Percentiles rank a stretch among this genome's conserved stretches.
Evolutionary conservation across 2,797 vertebrate species (phyloP).

Genomic region (Sebastes wilsoni): DNA sequence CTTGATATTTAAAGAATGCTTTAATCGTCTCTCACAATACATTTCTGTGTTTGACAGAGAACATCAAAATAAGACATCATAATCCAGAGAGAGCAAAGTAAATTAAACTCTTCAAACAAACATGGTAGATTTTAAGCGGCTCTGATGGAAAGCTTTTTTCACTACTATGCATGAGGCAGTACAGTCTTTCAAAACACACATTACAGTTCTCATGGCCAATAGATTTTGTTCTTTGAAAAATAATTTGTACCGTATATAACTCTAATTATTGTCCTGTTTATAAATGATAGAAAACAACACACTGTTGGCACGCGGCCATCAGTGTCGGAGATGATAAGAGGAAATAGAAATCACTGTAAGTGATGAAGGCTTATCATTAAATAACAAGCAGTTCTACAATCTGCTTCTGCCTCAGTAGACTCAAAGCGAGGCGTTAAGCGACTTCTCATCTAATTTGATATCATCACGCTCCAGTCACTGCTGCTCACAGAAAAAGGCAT

Average conservation of each 20-base stretch:
- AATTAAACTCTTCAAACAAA: slow-evolving; percentile 48
- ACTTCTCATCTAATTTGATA: slow-evolving; percentile 3
- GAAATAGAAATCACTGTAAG: slow-evolving; percentile 5
- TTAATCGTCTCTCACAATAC: slow-evolving; percentile 72
- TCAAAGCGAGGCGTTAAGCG: neutral
- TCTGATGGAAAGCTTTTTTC: slow-evolving; percentile 22
- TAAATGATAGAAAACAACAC: slow-evolving; percentile 58
- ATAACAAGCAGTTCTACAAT: slow-evolving; percentile 30
- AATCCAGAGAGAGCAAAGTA: slow-evolving; percentile 49
- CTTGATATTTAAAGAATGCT: slow-evolving; percentile 58
- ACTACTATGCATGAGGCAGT: slow-evolving; percentile 44
- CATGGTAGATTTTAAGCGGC: slow-evolving; percentile 23
- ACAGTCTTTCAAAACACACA: slow-evolving; percentile 53
- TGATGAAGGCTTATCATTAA: slow-evolving; percentile 42
- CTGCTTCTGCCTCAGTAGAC: slow-evolving; percentile 11
- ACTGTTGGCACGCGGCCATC: slow-evolving; percentile 62
- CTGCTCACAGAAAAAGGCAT: slow-evolving; percentile 38
- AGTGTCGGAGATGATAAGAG: slow-evolving; percentile 18
- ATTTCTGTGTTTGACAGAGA: slow-evolving; percentile 63
- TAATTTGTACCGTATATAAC: slow-evolving; percentile 77
- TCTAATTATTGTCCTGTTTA: slow-evolving; percentile 33
- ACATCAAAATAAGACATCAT: slow-evolving; percentile 61
- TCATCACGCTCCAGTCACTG: slow-evolving; percentile 21
- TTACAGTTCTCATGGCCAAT: slow-evolving; percentile 36
- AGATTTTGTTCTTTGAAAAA: slow-evolving; percentile 72